Conservation (phyloP, 2,888 invertebrate species). For the Drosophila antonietae region DNA sequence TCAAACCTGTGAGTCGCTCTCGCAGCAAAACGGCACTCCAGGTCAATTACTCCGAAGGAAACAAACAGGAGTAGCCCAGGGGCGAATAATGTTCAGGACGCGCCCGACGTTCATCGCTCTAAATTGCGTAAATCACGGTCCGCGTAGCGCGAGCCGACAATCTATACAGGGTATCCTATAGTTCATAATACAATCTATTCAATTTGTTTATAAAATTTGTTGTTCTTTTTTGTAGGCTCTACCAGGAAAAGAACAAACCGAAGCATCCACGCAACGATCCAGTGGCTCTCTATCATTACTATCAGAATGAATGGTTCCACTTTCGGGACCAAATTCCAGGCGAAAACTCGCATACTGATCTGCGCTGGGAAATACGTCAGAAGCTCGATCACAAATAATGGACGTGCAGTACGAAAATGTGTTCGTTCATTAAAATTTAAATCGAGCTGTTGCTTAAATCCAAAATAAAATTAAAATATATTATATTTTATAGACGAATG, state of each 20-base stretch:
- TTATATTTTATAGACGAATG: not conserved
- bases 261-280: slow-evolving; percentile 86
- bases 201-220: not conserved
- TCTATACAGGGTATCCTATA: slow-evolving; percentile 27
- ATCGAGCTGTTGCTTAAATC: not conserved
- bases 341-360: slow-evolving; percentile 88
- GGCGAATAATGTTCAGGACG: slow-evolving; percentile 7
- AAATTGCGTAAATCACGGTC: slow-evolving; percentile 36
- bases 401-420: not conserved
- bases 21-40: slow-evolving; percentile 49
- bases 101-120: slow-evolving; percentile 6
- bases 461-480: not conserved
- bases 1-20: slow-evolving; percentile 25
- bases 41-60: slow-evolving; percentile 5
- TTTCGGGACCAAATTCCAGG: slow-evolving; percentile 90
- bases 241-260: slow-evolving; percentile 44
- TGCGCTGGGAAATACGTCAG: slow-evolving; percentile 90
- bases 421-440: not conserved
- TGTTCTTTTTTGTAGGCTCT: slow-evolving; percentile 48
- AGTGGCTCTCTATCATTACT: slow-evolving; percentile 91
- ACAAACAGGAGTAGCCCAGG: slow-evolving; percentile 30
- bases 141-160: slow-evolving; percentile 41
- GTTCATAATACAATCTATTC: not conserved
- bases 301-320: slow-evolving; percentile 90
- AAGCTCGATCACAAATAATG: slow-evolving; percentile 85